A percentile compares a stretch with the other conserved stretches of the same genome.
Evolutionary conservation across 2,888 invertebrate genomes (phyloP).

Genomic region (Brachycybe producta): DNA sequence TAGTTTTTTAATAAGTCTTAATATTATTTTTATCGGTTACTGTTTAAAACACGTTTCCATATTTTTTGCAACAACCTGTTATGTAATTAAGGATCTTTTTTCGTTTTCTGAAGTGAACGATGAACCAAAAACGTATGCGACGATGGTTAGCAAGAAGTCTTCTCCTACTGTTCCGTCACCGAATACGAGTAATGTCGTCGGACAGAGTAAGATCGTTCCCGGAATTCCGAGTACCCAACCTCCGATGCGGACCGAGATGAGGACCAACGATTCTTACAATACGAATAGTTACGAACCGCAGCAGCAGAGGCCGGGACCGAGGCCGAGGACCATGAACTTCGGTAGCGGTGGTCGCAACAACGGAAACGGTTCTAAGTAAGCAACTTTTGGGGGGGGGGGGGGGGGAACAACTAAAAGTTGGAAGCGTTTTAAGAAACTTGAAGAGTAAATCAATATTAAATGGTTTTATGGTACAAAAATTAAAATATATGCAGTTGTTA

Average conservation of each 20-base stretch:
- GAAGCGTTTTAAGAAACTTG: too few relatives aligned
- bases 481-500: too few relatives aligned
- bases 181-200: neutral
- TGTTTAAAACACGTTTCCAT: too few relatives aligned
- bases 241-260: constrained; percentile 15
- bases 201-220: constrained; percentile 6
- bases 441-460: too few relatives aligned
- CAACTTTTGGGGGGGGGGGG: too few relatives aligned
- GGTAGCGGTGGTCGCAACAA: neutral
- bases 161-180: constrained; percentile 2
- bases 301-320: constrained; percentile 11
- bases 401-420: too few relatives aligned
- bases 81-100: neutral
- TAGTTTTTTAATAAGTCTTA: too few relatives aligned
- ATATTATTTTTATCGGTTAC: too few relatives aligned
- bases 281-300: neutral
- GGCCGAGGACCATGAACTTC: constrained; percentile 1
- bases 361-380: constrained; percentile 5
- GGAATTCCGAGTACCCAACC: constrained; percentile 14
- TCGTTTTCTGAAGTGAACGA: constrained; percentile 34
- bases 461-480: too few relatives aligned
- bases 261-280: constrained; percentile 9
- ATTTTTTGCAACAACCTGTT: too few relatives aligned
- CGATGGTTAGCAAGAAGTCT: constrained; percentile 47
- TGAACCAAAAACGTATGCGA: constrained; percentile 79